These are phyloP conservation scores for Pollachius pollachius DNA, from an alignment of 2,113 vertebrate species.

Conservation along the genomic window DNA sequence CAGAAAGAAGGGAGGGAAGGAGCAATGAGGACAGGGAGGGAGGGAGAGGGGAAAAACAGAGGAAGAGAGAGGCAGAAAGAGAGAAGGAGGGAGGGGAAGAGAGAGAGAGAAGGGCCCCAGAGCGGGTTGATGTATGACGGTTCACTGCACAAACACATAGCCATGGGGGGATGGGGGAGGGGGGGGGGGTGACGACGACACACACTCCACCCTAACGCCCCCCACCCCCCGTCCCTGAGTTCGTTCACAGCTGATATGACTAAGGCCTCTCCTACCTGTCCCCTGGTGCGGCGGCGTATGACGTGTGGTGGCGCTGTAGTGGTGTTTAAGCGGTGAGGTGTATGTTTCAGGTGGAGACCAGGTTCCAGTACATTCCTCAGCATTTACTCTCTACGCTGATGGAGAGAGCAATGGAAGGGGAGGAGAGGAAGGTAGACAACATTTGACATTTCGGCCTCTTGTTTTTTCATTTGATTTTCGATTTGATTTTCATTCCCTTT, in stretches of 20 bases:
- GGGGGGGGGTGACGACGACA: no score
- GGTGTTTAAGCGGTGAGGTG: no score
- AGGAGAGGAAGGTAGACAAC: constrained; percentile 29
- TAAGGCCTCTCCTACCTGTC: constrained; percentile 36
- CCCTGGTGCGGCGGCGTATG: neutral
- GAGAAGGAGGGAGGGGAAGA: neutral
- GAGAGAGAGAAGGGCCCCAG: neutral
- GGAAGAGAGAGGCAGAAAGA: neutral
- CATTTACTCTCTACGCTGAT: constrained; percentile 9
- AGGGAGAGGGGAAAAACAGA: constrained; percentile 5
- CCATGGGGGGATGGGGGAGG: constrained; percentile 40
- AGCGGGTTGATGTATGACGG: constrained; percentile 49
- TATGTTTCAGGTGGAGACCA: neutral
- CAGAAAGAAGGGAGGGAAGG: constrained; percentile 54
- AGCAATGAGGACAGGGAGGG: constrained; percentile 32
- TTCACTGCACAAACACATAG: constrained; percentile 57
- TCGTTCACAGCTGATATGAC: constrained; percentile 46
- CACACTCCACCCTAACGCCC: no score
- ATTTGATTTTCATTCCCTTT: constrained; percentile 10
- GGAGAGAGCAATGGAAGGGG: constrained; percentile 10
- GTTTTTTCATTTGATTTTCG: neutral
- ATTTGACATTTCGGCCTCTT: constrained; percentile 64
- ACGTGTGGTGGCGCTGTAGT: no score
- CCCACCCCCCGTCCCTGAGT: constrained; percentile 29
- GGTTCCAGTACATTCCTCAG: neutral